These are phyloP conservation scores for Ophioninae sp. DNA, from an alignment of 2,888 invertebrate species.

Conservation along the genomic window DNA sequence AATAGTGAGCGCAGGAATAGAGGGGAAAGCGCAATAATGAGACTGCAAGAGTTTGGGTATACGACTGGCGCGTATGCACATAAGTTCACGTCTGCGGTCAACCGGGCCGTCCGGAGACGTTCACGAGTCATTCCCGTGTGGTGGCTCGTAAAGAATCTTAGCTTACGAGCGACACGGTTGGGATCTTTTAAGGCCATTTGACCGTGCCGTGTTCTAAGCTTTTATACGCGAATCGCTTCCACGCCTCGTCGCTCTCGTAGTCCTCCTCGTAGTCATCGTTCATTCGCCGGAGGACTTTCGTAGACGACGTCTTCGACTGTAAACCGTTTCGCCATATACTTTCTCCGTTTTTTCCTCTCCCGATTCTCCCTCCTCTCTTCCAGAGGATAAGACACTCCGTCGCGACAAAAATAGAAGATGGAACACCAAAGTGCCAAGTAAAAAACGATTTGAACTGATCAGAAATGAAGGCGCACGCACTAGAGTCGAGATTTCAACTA, in stretches of 20 bases:
- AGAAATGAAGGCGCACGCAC: not conserved
- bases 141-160: conserved; percentile 79
- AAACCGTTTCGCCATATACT: conserved; percentile 35
- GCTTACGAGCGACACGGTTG: conserved; percentile 78
- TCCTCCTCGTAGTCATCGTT: conserved; percentile 54
- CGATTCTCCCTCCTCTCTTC: conserved; percentile 16
- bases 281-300: conserved; percentile 43
- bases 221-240: conserved; percentile 57
- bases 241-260: conserved; percentile 39
- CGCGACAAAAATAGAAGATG: conserved; percentile 3
- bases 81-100: conserved; percentile 76
- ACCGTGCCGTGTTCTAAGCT: conserved; percentile 55
- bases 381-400: conserved; percentile 18
- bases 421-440: conserved; percentile 17
- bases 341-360: conserved; percentile 27
- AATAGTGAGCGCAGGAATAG: conserved; percentile 35
- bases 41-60: conserved; percentile 47
- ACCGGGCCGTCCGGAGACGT: conserved; percentile 65
- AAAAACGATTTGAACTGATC: conserved; percentile 1
- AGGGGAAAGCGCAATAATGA: conserved; percentile 46
- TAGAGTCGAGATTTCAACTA: too few relatives aligned
- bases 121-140: conserved; percentile 72
- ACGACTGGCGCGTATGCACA: conserved; percentile 53
- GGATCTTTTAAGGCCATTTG: conserved; percentile 53
- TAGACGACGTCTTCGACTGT: conserved; percentile 44